phyloP scores from a whole-genome alignment of 2,797 vertebrate genomes.

The Acridotheres tristis region DNA sequence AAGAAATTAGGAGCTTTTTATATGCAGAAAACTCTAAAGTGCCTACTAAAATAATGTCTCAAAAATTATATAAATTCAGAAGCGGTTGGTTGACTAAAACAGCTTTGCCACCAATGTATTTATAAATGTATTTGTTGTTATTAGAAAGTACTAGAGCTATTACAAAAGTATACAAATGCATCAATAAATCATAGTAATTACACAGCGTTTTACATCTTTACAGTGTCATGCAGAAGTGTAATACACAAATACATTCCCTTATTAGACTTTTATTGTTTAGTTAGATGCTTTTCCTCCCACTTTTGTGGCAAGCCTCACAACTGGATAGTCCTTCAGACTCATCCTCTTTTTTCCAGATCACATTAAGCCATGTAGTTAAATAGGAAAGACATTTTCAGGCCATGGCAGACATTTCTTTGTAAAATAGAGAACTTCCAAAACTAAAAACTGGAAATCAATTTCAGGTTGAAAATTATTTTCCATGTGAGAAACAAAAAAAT shows the following conservation, averaged over 20 bases:
- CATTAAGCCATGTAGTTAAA: neutral
- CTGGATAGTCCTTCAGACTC: neutral
- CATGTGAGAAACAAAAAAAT: neutral
- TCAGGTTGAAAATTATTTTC: neutral
- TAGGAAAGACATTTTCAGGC: neutral
- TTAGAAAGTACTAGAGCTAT: neutral
- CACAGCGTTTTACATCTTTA: neutral
- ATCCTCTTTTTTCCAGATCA: neutral
- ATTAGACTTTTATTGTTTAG: neutral
- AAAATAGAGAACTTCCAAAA: neutral
- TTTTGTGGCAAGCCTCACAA: neutral
- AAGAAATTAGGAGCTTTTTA: conserved; percentile 35
- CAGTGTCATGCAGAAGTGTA: neutral
- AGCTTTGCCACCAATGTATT: neutral
- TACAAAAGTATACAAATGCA: neutral
- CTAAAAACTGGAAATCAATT: neutral
- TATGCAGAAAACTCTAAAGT: neutral
- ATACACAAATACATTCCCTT: neutral
- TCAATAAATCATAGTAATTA: conserved; percentile 17
- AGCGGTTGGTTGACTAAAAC: neutral
- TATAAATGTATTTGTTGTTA: neutral
- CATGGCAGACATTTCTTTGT: neutral
- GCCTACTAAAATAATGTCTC: neutral
- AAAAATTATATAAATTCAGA: neutral
- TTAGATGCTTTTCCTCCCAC: neutral